Conservation (phyloP, 2,113 vertebrate genomes). For the Tympanuchus pallidicinctus region DNA sequence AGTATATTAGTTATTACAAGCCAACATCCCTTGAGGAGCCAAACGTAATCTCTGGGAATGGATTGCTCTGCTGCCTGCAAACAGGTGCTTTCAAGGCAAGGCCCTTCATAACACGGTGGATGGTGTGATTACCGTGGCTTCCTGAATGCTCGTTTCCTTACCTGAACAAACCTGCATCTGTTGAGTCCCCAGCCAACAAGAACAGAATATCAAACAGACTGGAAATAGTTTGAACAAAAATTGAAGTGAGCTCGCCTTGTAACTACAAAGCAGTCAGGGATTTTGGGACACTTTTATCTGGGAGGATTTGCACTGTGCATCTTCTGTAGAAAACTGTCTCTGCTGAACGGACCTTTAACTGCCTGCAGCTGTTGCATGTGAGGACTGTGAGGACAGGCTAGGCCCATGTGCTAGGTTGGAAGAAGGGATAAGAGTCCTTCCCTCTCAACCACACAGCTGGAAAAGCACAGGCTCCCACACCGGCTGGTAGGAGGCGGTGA, state of each 20-base stretch:
- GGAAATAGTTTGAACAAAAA: neutral
- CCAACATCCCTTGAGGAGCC: neutral
- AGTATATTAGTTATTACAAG: neutral
- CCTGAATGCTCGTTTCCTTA: neutral
- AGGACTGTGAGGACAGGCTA: neutral
- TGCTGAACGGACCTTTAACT: neutral
- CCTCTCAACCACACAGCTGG: neutral
- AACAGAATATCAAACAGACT: neutral
- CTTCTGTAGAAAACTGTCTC: neutral
- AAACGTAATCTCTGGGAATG: neutral
- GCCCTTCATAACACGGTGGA: neutral
- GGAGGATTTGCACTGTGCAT: neutral
- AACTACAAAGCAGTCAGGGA: neutral
- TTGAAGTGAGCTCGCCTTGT: neutral
- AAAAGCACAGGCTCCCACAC: fast-evolving
- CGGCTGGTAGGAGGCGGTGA: fast-evolving
- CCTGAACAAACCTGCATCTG: neutral
- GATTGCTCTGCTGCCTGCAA: neutral
- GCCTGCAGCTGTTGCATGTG: fast-evolving
- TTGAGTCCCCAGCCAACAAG: neutral
- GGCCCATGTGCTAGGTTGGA: no score
- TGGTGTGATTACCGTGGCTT: neutral
- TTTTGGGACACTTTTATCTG: neutral
- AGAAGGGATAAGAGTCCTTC: no score
- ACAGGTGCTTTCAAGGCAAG: neutral